phyloP scores from a whole-genome alignment of 2,888 invertebrate species.

The Lysandra bellargus region DNA sequence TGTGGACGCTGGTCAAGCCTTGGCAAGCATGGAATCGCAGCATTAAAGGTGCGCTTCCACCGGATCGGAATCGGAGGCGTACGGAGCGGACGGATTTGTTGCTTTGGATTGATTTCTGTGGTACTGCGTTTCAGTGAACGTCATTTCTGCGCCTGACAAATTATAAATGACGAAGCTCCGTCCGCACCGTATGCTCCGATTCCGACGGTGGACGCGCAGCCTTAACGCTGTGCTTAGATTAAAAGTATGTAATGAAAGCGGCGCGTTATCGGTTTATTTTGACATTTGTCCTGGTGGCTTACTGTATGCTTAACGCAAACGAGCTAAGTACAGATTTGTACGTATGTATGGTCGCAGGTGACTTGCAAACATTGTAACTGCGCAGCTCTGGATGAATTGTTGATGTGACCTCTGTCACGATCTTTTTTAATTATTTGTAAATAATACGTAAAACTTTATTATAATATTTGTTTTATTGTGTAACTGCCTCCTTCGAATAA shows the following conservation, averaged over 20 bases:
- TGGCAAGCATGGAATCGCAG: background rate
- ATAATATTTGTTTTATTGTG: constrained; percentile 42
- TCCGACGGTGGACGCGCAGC: too few species aligned
- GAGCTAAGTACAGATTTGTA: constrained; percentile 35
- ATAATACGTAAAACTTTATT: constrained; percentile 48
- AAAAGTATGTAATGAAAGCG: too few species aligned
- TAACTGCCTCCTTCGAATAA: background rate
- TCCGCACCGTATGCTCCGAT: too few species aligned
- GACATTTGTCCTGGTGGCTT: background rate
- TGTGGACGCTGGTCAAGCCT: too few species aligned
- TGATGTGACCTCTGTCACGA: constrained; percentile 47
- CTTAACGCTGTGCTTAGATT: too few species aligned
- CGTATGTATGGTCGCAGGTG: constrained; percentile 16
- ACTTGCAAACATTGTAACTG: constrained; percentile 39
- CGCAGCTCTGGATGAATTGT: constrained; percentile 44
- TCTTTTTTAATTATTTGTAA: constrained; percentile 51
- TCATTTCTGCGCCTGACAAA: too few species aligned
- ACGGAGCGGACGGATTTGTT: too few species aligned
- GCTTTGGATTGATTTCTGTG: too few species aligned
- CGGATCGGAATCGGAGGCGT: too few species aligned
- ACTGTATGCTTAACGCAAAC: background rate
- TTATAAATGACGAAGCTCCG: too few species aligned
- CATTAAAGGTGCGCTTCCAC: too few species aligned
- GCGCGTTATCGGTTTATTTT: background rate
- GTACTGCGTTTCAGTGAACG: too few species aligned